A percentile compares a stretch with the other conserved stretches of the same genome.
Evolutionary conservation across 1,140 invertebrate genomes (phyloP).

Genomic region (Ditylenchus dipsaci): DNA sequence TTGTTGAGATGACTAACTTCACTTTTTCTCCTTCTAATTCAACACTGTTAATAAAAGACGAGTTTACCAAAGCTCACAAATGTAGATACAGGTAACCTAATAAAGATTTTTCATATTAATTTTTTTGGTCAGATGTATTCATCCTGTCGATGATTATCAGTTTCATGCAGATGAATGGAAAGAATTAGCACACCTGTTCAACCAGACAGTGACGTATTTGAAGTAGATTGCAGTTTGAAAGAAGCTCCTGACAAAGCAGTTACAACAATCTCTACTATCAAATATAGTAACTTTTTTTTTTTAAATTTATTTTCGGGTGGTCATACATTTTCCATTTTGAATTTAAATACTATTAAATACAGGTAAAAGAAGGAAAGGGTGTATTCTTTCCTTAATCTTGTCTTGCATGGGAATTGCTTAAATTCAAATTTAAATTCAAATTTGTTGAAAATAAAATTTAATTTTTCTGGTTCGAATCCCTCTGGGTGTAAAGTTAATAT

Average conservation of each 20-base stretch:
- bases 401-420: too few species aligned
- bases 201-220: constrained; percentile 8
- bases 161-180: background rate
- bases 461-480: too few species aligned
- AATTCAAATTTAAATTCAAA: too few species aligned
- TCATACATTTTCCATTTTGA: too few species aligned
- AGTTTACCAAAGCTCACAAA: background rate
- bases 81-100: background rate
- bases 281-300: background rate
- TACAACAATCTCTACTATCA: constrained; percentile 9
- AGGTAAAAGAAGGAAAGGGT: too few species aligned
- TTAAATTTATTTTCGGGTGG: too few species aligned
- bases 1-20: background rate
- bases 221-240: background rate
- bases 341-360: too few species aligned
- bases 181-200: background rate
- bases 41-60: background rate
- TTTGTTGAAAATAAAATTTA: too few species aligned
- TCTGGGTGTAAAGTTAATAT: too few species aligned
- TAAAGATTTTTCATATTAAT: background rate
- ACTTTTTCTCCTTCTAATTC: background rate
- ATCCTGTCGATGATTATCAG: constrained; percentile 5
- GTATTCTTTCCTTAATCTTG: too few species aligned
- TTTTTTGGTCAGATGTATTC: background rate
- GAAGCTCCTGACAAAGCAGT: background rate